Evolutionary conservation across 2,888 invertebrate species (phyloP).

Genomic region (Zaprionus bogoriensis): DNA sequence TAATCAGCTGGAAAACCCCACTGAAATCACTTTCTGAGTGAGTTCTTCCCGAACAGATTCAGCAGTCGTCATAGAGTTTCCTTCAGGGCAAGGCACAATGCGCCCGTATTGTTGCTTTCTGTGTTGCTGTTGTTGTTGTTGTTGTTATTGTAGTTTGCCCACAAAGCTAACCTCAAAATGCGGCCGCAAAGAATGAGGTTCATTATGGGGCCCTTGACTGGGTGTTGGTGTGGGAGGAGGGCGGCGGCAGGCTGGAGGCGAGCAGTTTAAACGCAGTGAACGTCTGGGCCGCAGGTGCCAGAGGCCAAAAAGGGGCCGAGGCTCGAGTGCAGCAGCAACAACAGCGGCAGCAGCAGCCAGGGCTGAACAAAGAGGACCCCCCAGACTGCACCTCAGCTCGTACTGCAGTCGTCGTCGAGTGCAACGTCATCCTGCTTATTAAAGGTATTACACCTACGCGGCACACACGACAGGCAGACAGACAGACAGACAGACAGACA

Average conservation of each 20-base stretch:
- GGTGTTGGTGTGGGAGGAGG: no score
- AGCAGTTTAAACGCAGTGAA: no score
- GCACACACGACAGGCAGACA: constrained; percentile 5
- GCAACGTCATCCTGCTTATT: constrained; percentile 76
- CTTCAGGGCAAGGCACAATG: constrained; percentile 16
- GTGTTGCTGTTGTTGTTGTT: constrained; percentile 11
- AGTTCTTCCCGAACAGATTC: no score
- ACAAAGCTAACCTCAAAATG: constrained; percentile 48
- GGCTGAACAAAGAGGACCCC: constrained; percentile 28
- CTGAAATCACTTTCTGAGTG: not conserved
- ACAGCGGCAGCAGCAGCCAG: constrained; percentile 18
- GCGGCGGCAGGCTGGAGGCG: not conserved
- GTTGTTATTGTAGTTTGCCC: constrained; percentile 16
- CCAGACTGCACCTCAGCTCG: not conserved
- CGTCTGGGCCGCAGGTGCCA: constrained; percentile 19
- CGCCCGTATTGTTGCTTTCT: no score
- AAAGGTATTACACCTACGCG: constrained; percentile 73
- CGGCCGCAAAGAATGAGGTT: constrained; percentile 37
- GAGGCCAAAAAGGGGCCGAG: constrained; percentile 7
- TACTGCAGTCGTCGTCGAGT: constrained; percentile 54
- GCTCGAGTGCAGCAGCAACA: constrained; percentile 34
- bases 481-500: no score
- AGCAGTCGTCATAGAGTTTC: not conserved
- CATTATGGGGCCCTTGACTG: constrained; percentile 50
- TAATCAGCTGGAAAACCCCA: no score